Percentiles rank a stretch among this genome's conserved stretches.
Evolutionary conservation across 2,797 vertebrate genomes (phyloP).

Genomic region (Chloroceryle inda): DNA sequence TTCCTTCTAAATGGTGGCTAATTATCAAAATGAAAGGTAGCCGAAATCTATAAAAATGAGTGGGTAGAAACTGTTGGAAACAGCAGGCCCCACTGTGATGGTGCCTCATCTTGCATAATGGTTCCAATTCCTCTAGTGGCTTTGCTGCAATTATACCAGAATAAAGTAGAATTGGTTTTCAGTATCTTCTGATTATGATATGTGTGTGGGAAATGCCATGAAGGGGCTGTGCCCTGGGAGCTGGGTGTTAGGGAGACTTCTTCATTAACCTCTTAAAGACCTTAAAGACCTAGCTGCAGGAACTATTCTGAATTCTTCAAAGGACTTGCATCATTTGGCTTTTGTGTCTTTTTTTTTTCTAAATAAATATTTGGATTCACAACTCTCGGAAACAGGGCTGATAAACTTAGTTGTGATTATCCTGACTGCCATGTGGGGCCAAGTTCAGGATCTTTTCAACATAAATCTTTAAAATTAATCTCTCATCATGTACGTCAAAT

Average conservation of each 20-base stretch:
- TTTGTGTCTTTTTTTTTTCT: background rate
- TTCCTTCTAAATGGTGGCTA: constrained; percentile 45
- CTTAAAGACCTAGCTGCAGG: background rate
- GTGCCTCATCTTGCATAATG: constrained; percentile 51
- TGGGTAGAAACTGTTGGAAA: background rate
- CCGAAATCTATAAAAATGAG: constrained; percentile 29
- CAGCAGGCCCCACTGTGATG: constrained; percentile 25
- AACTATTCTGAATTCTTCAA: background rate
- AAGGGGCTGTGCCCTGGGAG: constrained; percentile 3
- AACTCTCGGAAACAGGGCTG: background rate
- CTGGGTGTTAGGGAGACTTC: constrained; percentile 10
- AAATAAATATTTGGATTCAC: background rate
- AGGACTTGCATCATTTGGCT: background rate
- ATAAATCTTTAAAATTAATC: constrained; percentile 10
- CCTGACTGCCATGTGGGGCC: background rate
- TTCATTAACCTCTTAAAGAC: constrained; percentile 37
- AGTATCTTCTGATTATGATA: constrained; percentile 51
- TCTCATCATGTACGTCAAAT: background rate
- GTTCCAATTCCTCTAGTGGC: constrained; percentile 44
- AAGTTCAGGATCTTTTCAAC: background rate
- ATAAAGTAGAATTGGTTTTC: constrained; percentile 53
- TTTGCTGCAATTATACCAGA: constrained; percentile 53
- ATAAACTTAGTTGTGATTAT: background rate
- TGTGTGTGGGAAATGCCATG: background rate
- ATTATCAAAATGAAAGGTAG: constrained; percentile 55